Evolutionary conservation across 2,113 vertebrate species (phyloP).

Genomic region (Alligator sinensis): DNA sequence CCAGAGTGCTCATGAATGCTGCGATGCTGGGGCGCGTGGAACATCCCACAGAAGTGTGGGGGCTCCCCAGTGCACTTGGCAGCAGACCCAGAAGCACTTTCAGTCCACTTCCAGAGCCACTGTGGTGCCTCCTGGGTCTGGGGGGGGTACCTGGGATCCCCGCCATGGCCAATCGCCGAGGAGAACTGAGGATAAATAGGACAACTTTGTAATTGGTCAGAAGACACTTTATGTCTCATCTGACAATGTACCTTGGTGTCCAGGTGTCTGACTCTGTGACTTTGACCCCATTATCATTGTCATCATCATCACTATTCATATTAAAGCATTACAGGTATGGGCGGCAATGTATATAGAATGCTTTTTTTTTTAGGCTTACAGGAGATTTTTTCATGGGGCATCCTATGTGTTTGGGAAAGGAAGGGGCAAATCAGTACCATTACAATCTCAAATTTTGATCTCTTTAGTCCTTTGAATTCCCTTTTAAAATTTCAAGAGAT

Average conservation of each 20-base stretch:
- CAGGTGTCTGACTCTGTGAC: not conserved
- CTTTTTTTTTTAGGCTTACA: not conserved
- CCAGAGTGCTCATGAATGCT: too few species aligned
- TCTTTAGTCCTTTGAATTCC: not conserved
- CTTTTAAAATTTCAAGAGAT: slow-evolving; percentile 3
- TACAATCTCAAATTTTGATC: not conserved
- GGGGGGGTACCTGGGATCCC: not conserved
- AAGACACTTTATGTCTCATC: not conserved
- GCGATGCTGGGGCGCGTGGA: too few species aligned
- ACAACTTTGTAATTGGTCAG: not conserved
- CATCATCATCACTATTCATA: not conserved
- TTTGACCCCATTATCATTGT: not conserved
- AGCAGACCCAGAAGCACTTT: too few species aligned
- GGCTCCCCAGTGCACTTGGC: too few species aligned
- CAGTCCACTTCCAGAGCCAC: too few species aligned
- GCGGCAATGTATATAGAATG: not conserved
- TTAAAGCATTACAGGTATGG: not conserved
- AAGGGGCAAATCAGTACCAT: not conserved
- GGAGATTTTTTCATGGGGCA: not conserved
- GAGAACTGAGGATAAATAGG: not conserved
- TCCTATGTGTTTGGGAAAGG: not conserved
- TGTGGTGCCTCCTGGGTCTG: too few species aligned
- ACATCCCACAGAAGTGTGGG: too few species aligned
- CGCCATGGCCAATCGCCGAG: not conserved
- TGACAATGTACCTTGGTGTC: not conserved